Evolutionary conservation across 1,140 invertebrate species (phyloP).

Genomic region (Musca domestica): DNA sequence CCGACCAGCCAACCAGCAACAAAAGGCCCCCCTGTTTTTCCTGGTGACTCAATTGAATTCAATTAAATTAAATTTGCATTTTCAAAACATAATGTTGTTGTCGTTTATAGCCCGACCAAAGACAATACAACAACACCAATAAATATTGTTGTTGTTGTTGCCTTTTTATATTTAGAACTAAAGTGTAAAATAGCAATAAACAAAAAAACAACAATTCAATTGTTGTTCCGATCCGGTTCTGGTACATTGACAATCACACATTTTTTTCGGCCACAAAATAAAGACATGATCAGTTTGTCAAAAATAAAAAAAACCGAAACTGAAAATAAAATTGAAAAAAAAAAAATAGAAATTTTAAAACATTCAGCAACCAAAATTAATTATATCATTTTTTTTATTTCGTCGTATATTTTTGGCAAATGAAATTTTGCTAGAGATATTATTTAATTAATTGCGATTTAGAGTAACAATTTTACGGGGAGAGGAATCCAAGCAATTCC

Average conservation of each 20-base stretch:
- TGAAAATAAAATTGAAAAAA: no score
- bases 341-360: no score
- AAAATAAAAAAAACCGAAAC: slow-evolving; percentile 10
- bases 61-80: slow-evolving; percentile 26
- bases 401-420: no score
- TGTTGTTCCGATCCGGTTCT: slow-evolving; percentile 38
- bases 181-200: slow-evolving; percentile 23
- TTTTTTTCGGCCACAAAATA: slow-evolving; percentile 34
- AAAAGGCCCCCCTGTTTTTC: neutral
- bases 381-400: no score
- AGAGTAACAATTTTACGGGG: no score
- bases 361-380: no score
- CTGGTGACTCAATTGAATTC: slow-evolving; percentile 24
- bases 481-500: neutral
- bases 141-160: slow-evolving; percentile 2
- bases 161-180: no score
- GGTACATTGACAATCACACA: slow-evolving; percentile 52
- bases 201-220: slow-evolving; percentile 50
- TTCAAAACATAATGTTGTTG: slow-evolving; percentile 20
- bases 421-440: no score
- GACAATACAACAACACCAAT: neutral
- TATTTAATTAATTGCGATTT: no score
- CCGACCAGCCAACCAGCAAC: slow-evolving; percentile 1
- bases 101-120: neutral
- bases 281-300: slow-evolving; percentile 41